phyloP scores from a whole-genome alignment of 92 coral and sea anemone genomes.

The Porites evermanni region DNA sequence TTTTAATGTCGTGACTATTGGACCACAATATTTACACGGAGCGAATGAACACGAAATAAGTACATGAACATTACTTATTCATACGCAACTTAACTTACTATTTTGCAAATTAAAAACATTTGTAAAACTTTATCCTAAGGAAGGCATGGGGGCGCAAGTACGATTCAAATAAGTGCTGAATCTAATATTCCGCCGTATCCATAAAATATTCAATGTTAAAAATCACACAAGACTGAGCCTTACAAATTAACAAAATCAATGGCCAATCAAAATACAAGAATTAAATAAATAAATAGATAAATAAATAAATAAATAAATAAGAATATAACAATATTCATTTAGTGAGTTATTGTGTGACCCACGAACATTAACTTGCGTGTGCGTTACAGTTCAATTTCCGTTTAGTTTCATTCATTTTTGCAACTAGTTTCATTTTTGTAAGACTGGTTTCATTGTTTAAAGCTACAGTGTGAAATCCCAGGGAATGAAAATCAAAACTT shows the following conservation, averaged over 20 bases:
- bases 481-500: too few species aligned
- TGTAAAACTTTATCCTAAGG: background rate
- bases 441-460: too few species aligned
- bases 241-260: too few species aligned
- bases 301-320: background rate
- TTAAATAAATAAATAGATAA: background rate
- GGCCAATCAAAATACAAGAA: background rate
- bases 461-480: too few species aligned
- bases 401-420: too few species aligned
- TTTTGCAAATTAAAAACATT: background rate
- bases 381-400: too few species aligned
- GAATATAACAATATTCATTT: background rate
- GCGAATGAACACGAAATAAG: background rate
- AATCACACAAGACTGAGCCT: too few species aligned
- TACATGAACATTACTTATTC: background rate
- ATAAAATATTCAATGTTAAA: too few species aligned
- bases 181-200: too few species aligned
- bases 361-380: too few species aligned
- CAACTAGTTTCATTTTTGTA: too few species aligned
- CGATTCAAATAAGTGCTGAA: background rate
- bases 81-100: conserved; percentile 1
- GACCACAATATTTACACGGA: background rate
- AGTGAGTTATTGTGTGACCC: too few species aligned
- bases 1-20: background rate
- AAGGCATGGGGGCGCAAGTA: background rate